Evolutionary conservation across 2,797 vertebrate species (phyloP).

Genomic region (Thamnophis elegans): DNA sequence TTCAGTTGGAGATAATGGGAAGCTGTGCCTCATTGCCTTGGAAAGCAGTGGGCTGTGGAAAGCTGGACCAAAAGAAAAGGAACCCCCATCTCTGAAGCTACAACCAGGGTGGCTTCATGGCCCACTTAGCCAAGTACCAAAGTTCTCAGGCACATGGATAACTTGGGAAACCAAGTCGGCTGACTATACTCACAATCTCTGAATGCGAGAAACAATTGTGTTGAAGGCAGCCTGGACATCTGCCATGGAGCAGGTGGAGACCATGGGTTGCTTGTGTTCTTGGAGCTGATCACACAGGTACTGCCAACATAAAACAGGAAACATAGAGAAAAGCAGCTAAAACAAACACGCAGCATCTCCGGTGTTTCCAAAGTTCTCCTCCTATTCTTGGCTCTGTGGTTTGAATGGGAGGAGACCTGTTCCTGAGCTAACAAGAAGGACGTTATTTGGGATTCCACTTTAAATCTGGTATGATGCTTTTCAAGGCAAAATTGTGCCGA

Average conservation of each 20-base stretch:
- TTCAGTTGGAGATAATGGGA: not conserved
- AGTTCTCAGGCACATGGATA: not conserved
- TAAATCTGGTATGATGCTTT: not conserved
- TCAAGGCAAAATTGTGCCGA: not conserved
- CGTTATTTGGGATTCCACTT: not conserved
- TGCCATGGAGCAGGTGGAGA: slow-evolving; percentile 89
- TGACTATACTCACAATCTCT: slow-evolving; percentile 88
- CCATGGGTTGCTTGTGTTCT: slow-evolving; percentile 87
- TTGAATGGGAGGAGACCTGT: not conserved
- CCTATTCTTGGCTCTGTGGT: not conserved
- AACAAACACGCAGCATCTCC: not conserved
- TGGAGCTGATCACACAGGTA: slow-evolving; percentile 91
- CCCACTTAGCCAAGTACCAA: not conserved
- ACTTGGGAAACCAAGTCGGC: not conserved
- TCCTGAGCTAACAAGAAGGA: not conserved
- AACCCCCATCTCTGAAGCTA: not conserved
- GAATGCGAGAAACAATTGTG: slow-evolving; percentile 91
- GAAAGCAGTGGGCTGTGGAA: not conserved
- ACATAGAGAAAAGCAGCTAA: not conserved
- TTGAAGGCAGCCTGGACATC: slow-evolving; percentile 95
- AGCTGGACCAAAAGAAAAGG: not conserved
- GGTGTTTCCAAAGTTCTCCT: not conserved
- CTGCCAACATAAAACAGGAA: slow-evolving; percentile 64
- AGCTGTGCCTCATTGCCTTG: not conserved
- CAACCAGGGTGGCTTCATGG: not conserved